phyloP scores from a whole-genome alignment of 2,888 invertebrate genomes.

The Macrosiphum euphorbiae region DNA sequence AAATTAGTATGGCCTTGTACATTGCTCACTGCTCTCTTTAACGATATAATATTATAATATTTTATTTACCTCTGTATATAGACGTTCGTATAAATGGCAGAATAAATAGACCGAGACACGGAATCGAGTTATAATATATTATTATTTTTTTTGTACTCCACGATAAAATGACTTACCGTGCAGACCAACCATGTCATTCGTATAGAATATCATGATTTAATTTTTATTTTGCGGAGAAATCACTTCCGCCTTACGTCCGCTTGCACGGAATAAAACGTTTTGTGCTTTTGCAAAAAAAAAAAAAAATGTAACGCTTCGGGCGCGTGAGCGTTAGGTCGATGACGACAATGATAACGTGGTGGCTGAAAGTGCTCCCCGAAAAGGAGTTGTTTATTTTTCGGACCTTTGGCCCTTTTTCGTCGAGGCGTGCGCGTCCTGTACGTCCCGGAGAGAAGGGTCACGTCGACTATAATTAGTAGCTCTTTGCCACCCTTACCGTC shows the following conservation, averaged over 20 bases:
- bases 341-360: neutral
- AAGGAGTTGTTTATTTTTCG: neutral
- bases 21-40: neutral
- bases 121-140: neutral
- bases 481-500: neutral
- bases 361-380: neutral
- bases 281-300: neutral
- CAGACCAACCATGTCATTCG: neutral
- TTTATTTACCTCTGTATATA: neutral
- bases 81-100: neutral
- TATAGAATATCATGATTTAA: neutral
- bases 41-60: neutral
- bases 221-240: neutral
- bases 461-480: slow-evolving; percentile 23
- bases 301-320: neutral
- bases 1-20: neutral
- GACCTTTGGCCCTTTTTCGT: neutral
- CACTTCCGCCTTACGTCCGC: neutral
- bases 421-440: neutral
- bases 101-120: neutral
- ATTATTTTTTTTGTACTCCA: neutral
- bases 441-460: neutral
- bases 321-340: neutral
- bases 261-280: neutral
- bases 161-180: neutral